Percentiles rank a stretch among this genome's conserved stretches.
Evolutionary conservation across 2,797 vertebrate genomes (phyloP).

Genomic region (Botia almorhae): DNA sequence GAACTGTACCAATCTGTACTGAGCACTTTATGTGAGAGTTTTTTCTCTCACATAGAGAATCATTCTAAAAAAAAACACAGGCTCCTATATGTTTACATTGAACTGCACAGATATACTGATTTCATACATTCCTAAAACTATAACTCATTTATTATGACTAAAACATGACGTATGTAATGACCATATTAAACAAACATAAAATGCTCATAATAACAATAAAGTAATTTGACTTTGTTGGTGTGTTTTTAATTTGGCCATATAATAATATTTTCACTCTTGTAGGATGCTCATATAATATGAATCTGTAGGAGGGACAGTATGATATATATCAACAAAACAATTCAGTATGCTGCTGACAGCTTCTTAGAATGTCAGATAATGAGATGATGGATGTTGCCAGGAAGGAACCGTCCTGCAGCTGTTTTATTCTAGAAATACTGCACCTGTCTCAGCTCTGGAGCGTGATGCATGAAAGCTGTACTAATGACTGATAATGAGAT

Average conservation of each 20-base stretch:
- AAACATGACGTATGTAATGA: too few species aligned
- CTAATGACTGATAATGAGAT: slow-evolving; percentile 9
- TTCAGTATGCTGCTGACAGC: background rate
- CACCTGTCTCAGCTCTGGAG: slow-evolving; percentile 37
- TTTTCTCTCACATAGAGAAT: too few species aligned
- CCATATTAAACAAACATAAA: too few species aligned
- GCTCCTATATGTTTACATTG: too few species aligned
- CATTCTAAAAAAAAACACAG: too few species aligned
- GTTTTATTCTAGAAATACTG: slow-evolving; percentile 29
- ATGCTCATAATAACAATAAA: too few species aligned
- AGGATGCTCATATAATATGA: background rate
- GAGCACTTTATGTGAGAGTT: too few species aligned
- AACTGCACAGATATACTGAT: too few species aligned
- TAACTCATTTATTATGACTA: too few species aligned
- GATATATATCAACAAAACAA: background rate
- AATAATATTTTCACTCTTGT: background rate
- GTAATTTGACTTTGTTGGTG: background rate
- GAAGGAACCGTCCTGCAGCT: slow-evolving; percentile 40
- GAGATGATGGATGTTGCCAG: slow-evolving; percentile 32
- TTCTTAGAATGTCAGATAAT: slow-evolving; percentile 14
- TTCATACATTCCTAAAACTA: too few species aligned
- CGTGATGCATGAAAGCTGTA: slow-evolving; percentile 21
- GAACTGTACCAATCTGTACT: background rate
- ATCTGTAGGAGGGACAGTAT: background rate
- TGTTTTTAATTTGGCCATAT: background rate